Conservation (phyloP, 2,797 vertebrate genomes). For the Molossus alvarezi region DNA sequence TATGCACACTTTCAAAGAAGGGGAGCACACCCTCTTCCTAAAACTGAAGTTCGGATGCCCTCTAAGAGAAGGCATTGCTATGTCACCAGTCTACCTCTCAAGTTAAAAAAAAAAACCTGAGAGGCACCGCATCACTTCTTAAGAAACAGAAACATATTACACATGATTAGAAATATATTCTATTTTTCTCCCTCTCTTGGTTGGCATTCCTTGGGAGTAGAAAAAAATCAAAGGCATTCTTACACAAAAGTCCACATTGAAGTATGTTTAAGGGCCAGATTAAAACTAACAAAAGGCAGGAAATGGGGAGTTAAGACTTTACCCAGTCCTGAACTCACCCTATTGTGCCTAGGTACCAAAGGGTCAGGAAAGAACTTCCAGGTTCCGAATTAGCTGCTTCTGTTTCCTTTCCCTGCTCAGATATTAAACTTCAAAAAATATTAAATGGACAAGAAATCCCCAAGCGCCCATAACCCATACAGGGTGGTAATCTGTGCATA, state of each 20-base stretch:
- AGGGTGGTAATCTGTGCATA: constrained; percentile 61
- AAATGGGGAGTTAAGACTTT: constrained; percentile 73
- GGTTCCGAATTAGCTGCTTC: constrained; percentile 74
- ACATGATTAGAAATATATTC: constrained; percentile 53
- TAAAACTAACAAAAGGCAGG: constrained; percentile 81
- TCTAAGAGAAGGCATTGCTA: constrained; percentile 4
- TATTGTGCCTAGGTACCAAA: constrained; percentile 78
- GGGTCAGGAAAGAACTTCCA: constrained; percentile 68
- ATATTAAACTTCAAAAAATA: constrained; percentile 81
- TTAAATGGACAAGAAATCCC: constrained; percentile 85
- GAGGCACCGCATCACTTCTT: constrained; percentile 12
- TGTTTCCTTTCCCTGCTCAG: constrained; percentile 82
- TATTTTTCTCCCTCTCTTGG: constrained; percentile 63
- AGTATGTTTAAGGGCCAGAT: constrained; percentile 70
- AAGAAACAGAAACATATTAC: constrained; percentile 42
- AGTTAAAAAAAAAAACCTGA: not conserved
- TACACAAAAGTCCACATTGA: constrained; percentile 29
- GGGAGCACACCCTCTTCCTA: not conserved
- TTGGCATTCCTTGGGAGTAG: constrained; percentile 51
- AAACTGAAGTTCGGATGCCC: not conserved
- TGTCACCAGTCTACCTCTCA: not conserved
- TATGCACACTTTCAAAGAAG: not conserved
- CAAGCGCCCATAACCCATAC: constrained; percentile 22
- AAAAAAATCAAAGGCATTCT: constrained; percentile 74
- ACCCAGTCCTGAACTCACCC: constrained; percentile 85